phyloP scores from a whole-genome alignment of 2,113 vertebrate species.

The Plestiodon gilberti region DNA sequence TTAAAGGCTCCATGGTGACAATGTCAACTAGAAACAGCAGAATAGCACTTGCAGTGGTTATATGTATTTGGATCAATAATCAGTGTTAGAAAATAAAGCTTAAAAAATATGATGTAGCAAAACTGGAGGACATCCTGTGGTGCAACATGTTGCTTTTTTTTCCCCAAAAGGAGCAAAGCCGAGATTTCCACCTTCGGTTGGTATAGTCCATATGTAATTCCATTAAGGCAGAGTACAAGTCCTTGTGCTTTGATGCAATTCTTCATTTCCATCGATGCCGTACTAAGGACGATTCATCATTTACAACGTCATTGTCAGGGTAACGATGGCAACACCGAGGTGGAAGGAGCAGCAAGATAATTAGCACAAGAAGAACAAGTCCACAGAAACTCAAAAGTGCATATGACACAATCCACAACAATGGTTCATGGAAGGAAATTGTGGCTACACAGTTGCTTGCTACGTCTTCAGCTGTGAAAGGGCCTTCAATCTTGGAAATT shows the following conservation, averaged over 20 bases:
- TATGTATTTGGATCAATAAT: slow-evolving; percentile 69
- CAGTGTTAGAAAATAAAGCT: slow-evolving; percentile 70
- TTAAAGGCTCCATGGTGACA: slow-evolving; percentile 48
- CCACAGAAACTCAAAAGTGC: slow-evolving; percentile 88
- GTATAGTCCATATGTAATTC: neutral
- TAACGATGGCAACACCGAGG: slow-evolving; percentile 62
- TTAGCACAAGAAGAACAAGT: slow-evolving; percentile 82
- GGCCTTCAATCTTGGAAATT: slow-evolving; percentile 90
- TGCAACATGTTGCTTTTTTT: neutral
- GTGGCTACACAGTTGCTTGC: slow-evolving; percentile 83
- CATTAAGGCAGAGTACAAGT: neutral
- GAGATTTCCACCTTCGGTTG: slow-evolving; percentile 31
- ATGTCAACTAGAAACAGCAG: slow-evolving; percentile 42
- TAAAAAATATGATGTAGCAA: slow-evolving; percentile 56
- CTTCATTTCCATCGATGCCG: slow-evolving; percentile 94
- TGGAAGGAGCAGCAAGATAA: slow-evolving; percentile 85
- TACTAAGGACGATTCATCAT: slow-evolving; percentile 93
- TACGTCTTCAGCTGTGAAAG: slow-evolving; percentile 85
- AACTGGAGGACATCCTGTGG: slow-evolving; percentile 53
- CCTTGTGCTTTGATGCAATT: fast-evolving
- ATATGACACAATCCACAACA: slow-evolving; percentile 92
- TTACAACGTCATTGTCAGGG: slow-evolving; percentile 80
- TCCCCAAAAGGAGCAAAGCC: slow-evolving; percentile 21
- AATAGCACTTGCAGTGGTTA: slow-evolving; percentile 59
- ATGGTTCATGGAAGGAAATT: slow-evolving; percentile 74